A percentile compares a stretch with the other conserved stretches of the same genome.
Evolutionary conservation across 2,888 invertebrate species (phyloP).

Genomic region (Euphydryas editha): DNA sequence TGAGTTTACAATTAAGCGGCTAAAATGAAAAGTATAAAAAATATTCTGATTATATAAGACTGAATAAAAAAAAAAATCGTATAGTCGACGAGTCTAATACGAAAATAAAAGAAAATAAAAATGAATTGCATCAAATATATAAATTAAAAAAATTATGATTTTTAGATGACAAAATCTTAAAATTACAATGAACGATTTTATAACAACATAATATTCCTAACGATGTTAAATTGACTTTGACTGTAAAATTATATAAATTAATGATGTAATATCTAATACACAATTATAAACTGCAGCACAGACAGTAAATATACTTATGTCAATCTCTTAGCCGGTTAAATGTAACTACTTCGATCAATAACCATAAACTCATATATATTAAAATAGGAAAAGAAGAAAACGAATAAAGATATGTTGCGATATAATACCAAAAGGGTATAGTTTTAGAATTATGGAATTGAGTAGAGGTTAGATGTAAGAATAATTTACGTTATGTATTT

Average conservation of each 20-base stretch:
- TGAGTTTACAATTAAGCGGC: neutral
- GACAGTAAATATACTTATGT: neutral
- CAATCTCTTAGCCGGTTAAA: slow-evolving; percentile 2
- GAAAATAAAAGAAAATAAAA: no score
- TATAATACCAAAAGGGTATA: slow-evolving; percentile 18
- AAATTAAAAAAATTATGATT: no score
- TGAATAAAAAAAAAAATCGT: neutral
- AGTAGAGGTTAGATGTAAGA: slow-evolving; percentile 19
- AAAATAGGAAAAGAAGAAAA: neutral
- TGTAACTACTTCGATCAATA: slow-evolving; percentile 1
- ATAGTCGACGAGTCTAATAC: neutral
- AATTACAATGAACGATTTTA: no score
- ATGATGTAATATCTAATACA: neutral
- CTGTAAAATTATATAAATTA: no score
- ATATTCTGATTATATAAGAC: neutral
- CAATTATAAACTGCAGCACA: neutral
- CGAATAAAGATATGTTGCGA: neutral
- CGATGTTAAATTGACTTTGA: no score
- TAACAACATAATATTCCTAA: no score
- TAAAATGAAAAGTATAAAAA: neutral
- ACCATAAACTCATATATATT: neutral
- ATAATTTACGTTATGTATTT: neutral
- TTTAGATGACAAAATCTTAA: no score
- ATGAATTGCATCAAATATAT: no score
- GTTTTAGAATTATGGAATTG: slow-evolving; percentile 27